Conservation (phyloP, 2,888 invertebrate genomes). For the Nomada hirtipes region DNA sequence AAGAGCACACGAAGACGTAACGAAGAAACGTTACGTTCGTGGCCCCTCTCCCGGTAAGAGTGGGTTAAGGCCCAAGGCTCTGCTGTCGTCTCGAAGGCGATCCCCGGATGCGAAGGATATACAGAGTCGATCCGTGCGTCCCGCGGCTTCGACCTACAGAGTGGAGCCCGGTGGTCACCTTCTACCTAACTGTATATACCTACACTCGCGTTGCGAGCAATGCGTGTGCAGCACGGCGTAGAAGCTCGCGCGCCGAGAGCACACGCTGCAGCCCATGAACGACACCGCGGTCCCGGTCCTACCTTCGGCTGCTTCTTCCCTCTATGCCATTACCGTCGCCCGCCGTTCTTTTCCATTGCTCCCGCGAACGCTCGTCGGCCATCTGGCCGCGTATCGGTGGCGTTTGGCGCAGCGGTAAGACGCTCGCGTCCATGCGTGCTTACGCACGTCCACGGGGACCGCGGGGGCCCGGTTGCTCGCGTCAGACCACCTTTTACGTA, state of each 20-base stretch:
- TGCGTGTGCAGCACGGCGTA: slow-evolving; percentile 40
- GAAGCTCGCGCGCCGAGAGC: slow-evolving; percentile 46
- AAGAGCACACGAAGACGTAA: slow-evolving; percentile 62
- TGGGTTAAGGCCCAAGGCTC: slow-evolving; percentile 84
- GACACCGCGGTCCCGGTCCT: slow-evolving; percentile 29
- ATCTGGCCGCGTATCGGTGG: slow-evolving; percentile 9
- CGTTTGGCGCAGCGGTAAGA: neutral
- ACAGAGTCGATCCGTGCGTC: slow-evolving; percentile 63
- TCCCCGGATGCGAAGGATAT: slow-evolving; percentile 70
- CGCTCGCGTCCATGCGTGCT: neutral
- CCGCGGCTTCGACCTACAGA: slow-evolving; percentile 77
- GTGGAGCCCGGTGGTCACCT: slow-evolving; percentile 73
- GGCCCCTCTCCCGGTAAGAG: slow-evolving; percentile 82
- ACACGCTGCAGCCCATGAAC: slow-evolving; percentile 39
- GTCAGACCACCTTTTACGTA: slow-evolving; percentile 75
- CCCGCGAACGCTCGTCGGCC: neutral
- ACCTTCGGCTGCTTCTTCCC: slow-evolving; percentile 14
- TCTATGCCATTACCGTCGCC: neutral
- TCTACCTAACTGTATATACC: slow-evolving; percentile 77
- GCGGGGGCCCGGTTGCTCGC: slow-evolving; percentile 36
- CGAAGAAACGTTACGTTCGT: slow-evolving; percentile 69
- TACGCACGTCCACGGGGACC: slow-evolving; percentile 14
- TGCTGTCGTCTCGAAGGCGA: slow-evolving; percentile 72
- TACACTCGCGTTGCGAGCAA: slow-evolving; percentile 67
- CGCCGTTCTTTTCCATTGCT: slow-evolving; percentile 24